Conservation (phyloP, 2,113 vertebrate genomes). For the Tragelaphus buxtoni region DNA sequence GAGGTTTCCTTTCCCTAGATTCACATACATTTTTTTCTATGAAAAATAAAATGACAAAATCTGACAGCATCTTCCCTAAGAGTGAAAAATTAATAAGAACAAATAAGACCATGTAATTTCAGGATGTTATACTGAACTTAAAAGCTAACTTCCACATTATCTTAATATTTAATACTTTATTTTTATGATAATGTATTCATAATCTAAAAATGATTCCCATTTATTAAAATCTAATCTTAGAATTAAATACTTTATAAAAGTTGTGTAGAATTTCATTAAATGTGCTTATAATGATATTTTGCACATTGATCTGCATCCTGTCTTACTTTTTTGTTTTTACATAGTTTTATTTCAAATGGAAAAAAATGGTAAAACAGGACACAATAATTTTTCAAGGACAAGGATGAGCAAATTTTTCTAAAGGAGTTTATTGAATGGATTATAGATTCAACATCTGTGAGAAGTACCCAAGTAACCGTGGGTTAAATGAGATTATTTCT, state of each 20-base stretch:
- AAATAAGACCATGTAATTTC: no score
- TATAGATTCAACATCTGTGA: not conserved
- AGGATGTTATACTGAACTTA: not conserved
- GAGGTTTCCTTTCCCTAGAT: not conserved
- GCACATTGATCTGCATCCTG: not conserved
- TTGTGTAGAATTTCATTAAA: not conserved
- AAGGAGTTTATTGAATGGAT: not conserved
- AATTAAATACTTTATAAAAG: constrained; percentile 9
- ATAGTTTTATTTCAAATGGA: not conserved
- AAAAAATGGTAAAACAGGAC: not conserved
- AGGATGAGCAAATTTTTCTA: not conserved
- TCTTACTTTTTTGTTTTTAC: not conserved
- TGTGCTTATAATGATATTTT: not conserved
- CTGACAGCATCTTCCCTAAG: not conserved
- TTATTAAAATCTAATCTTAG: not conserved
- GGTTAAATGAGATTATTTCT: not conserved
- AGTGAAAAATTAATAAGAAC: not conserved
- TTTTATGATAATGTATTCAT: not conserved
- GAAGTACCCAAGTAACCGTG: not conserved
- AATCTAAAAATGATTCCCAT: not conserved
- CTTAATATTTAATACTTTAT: not conserved
- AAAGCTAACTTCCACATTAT: not conserved
- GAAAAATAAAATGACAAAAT: not conserved
- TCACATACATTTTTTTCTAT: not conserved
- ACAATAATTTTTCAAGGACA: not conserved